Percentiles rank a stretch among this genome's conserved stretches.
phyloP scores from a whole-genome alignment of 1,140 invertebrate genomes.

The Sycophaga agraensis region DNA sequence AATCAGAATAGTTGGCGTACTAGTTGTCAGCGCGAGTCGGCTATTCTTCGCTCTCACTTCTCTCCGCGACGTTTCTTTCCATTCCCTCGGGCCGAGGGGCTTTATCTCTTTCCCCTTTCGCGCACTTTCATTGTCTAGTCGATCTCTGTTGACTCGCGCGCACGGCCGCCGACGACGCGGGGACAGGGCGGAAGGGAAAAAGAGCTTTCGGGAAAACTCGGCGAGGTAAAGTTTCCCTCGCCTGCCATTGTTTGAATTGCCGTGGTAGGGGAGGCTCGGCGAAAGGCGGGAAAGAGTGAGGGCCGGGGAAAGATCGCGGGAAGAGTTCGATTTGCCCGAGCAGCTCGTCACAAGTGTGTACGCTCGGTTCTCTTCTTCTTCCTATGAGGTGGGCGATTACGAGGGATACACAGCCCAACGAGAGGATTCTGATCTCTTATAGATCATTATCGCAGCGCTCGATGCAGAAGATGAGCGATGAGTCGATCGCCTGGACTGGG shows the following conservation, averaged over 20 bases:
- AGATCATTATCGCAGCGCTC: neutral
- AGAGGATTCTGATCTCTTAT: too few species aligned
- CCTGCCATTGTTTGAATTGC: constrained; percentile 19
- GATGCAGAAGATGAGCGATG: neutral
- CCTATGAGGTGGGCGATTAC: too few species aligned
- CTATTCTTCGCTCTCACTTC: too few species aligned
- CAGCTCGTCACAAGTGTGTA: neutral
- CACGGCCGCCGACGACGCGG: too few species aligned
- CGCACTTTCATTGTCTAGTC: constrained; percentile 19
- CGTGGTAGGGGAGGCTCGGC: neutral
- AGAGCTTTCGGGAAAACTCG: constrained; percentile 9
- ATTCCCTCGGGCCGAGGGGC: neutral
- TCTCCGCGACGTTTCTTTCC: neutral
- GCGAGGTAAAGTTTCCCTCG: constrained; percentile 17
- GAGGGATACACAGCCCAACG: too few species aligned
- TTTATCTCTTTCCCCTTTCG: neutral
- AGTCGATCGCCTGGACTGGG: neutral
- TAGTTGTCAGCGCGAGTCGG: too few species aligned
- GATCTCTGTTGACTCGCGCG: constrained; percentile 16
- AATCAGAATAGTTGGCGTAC: constrained; percentile 10
- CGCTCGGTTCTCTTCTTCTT: neutral
- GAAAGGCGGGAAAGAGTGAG: neutral
- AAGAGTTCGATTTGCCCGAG: neutral
- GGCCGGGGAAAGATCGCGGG: neutral
- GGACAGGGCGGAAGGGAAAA: too few species aligned